phyloP scores from a whole-genome alignment of 2,113 vertebrate genomes.

The Athene noctua region DNA sequence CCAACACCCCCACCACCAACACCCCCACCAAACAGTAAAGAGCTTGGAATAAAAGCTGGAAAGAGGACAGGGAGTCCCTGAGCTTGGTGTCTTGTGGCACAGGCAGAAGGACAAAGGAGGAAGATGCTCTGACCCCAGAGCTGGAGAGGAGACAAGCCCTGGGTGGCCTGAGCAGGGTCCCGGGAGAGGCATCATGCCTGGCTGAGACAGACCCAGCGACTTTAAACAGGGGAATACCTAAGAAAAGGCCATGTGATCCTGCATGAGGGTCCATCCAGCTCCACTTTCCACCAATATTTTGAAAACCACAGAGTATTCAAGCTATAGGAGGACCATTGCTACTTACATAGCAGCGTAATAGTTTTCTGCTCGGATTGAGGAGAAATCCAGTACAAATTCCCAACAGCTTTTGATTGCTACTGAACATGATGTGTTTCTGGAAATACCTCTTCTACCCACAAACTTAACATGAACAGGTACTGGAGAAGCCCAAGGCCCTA shows the following conservation, averaged over 20 bases:
- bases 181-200: fast-evolving
- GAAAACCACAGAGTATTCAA: background rate
- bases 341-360: background rate
- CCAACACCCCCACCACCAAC: too few relatives aligned
- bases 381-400: background rate
- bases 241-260: background rate
- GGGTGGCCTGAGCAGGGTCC: too few relatives aligned
- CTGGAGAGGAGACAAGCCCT: background rate
- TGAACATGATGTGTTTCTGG: background rate
- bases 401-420: background rate
- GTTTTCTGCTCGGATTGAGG: background rate
- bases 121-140: background rate
- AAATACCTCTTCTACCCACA: background rate
- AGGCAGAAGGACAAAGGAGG: background rate
- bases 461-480: background rate
- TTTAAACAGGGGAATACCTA: background rate
- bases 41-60: background rate
- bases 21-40: background rate
- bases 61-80: background rate
- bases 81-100: fast-evolving
- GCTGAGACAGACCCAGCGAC: background rate
- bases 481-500: background rate
- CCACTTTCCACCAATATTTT: background rate
- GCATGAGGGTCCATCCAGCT: background rate
- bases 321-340: background rate